Percentiles rank a stretch among this genome's conserved stretches.
These are phyloP conservation scores for Aleiodes sp. DNA, from an alignment of 1,140 invertebrate genomes.

Conservation along the genomic window DNA sequence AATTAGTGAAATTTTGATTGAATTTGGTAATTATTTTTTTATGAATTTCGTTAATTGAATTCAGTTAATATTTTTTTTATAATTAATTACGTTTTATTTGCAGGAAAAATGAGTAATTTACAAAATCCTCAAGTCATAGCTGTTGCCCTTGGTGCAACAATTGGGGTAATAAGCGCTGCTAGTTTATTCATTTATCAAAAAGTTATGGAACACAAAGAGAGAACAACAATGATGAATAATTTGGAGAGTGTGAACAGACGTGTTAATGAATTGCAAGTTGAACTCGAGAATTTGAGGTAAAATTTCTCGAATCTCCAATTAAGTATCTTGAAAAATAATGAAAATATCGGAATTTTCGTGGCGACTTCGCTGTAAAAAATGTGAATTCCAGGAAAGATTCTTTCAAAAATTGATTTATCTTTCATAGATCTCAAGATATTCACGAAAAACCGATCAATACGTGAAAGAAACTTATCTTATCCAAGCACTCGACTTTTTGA, in stretches of 20 bases:
- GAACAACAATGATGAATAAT: constrained; percentile 62
- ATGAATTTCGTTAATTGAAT: neutral
- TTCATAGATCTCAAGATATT: too few species aligned
- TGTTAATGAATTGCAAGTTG: constrained; percentile 52
- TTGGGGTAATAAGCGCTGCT: constrained; percentile 72
- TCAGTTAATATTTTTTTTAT: neutral
- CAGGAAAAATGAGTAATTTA: constrained; percentile 51
- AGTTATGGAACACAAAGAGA: constrained; percentile 69
- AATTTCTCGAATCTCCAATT: constrained; percentile 14
- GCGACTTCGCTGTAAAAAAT: too few species aligned
- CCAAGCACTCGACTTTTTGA: too few species aligned
- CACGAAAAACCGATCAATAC: too few species aligned
- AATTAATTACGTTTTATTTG: constrained; percentile 27
- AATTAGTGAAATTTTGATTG: too few species aligned
- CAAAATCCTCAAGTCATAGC: constrained; percentile 51
- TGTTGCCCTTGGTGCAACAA: constrained; percentile 64
- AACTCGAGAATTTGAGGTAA: constrained; percentile 54
- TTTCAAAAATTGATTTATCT: too few species aligned
- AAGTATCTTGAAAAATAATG: constrained; percentile 20
- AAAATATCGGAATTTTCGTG: neutral
- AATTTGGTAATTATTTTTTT: too few species aligned
- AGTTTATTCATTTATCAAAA: constrained; percentile 72
- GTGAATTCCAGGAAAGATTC: too few species aligned
- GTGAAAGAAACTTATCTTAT: too few species aligned
- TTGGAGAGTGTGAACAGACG: constrained; percentile 52